Evolutionary conservation across 2,113 vertebrate species (phyloP).

Genomic region (Prunella himalayana): DNA sequence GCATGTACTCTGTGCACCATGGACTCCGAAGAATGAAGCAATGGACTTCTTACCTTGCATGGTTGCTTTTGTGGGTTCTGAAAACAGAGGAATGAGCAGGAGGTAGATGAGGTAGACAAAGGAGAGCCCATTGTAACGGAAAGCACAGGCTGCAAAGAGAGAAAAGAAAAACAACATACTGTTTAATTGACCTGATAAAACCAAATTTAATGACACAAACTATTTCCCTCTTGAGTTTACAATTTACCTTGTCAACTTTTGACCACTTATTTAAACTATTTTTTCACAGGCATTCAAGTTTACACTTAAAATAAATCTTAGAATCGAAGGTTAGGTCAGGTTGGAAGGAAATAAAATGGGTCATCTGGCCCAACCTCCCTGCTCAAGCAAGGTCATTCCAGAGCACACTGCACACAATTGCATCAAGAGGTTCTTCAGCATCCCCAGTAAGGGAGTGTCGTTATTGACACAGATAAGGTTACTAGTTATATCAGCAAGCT

Average conservation of each 20-base stretch:
- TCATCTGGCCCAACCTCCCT: not conserved
- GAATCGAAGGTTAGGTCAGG: not conserved
- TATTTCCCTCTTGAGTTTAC: not conserved
- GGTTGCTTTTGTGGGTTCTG: constrained; percentile 89
- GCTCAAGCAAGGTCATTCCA: not conserved
- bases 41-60: constrained; percentile 88
- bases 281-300: not conserved
- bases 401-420: not conserved
- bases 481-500: too few species aligned
- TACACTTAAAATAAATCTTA: not conserved
- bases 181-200: not conserved
- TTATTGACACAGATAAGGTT: too few species aligned
- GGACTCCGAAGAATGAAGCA: not conserved
- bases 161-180: not conserved
- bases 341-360: not conserved
- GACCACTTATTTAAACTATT: not conserved
- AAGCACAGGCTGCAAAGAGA: constrained; percentile 85
- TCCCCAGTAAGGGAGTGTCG: not conserved
- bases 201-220: not conserved
- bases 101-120: constrained; percentile 99
- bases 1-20: not conserved
- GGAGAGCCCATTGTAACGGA: constrained; percentile 97
- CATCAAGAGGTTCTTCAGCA: not conserved
- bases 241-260: not conserved
- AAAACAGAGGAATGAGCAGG: constrained; percentile 93